These are phyloP conservation scores for Oncorhynchus gorbuscha DNA, from an alignment of 2,113 vertebrate genomes.

Conservation along the genomic window DNA sequence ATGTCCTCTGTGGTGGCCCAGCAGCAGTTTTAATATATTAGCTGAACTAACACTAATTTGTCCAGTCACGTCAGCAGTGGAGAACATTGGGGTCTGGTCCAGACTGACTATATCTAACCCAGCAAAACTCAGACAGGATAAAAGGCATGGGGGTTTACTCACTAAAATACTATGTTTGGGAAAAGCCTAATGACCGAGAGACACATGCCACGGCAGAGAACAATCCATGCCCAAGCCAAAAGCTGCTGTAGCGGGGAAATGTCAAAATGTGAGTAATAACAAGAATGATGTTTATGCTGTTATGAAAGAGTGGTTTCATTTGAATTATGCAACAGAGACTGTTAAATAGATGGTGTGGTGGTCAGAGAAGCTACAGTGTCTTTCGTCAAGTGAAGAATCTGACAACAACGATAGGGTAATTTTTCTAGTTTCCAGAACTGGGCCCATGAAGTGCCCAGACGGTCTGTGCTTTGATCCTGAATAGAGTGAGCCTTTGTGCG, in stretches of 20 bases:
- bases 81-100: conserved; percentile 36
- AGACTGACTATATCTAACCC: conserved; percentile 34
- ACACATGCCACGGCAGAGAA: neutral
- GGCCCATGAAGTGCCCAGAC: neutral
- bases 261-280: neutral
- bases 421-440: neutral
- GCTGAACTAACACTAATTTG: conserved; percentile 66
- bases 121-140: conserved; percentile 27
- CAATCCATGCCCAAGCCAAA: neutral
- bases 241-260: neutral
- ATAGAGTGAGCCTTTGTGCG: conserved; percentile 39
- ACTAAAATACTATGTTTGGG: conserved; percentile 1
- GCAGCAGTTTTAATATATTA: conserved; percentile 65
- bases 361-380: neutral
- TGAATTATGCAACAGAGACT: neutral
- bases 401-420: neutral
- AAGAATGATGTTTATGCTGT: neutral
- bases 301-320: neutral
- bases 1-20: conserved; percentile 41
- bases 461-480: conserved; percentile 21
- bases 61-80: conserved; percentile 61
- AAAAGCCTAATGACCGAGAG: neutral
- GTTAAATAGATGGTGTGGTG: neutral
- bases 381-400: neutral
- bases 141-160: conserved; percentile 5